Conservation (phyloP, 2,888 invertebrate species). For the Tachina fera region DNA sequence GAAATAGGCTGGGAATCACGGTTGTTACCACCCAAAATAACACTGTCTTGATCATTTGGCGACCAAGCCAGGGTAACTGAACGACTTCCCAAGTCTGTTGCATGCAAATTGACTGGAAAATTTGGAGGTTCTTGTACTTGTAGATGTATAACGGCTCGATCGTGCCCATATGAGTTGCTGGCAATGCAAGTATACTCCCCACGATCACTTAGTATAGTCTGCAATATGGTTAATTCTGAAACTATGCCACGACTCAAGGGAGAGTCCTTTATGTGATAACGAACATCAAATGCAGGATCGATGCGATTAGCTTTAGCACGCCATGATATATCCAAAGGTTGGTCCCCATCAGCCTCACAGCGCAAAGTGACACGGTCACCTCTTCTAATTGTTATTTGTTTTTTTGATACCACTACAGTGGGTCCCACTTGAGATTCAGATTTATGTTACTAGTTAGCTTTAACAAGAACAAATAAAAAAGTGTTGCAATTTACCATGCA, state of each 20-base stretch:
- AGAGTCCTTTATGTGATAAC: conserved; percentile 82
- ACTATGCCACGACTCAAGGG: conserved; percentile 82
- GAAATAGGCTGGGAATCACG: conserved; percentile 84
- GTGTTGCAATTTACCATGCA: conserved; percentile 84
- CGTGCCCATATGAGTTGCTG: conserved; percentile 86
- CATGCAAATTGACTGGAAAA: conserved; percentile 85
- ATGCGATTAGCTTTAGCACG: conserved; percentile 83
- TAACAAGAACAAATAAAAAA: neutral
- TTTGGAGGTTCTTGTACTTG: conserved; percentile 86
- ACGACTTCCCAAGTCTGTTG: conserved; percentile 85
- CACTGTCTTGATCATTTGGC: conserved; percentile 83
- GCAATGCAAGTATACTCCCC: conserved; percentile 87
- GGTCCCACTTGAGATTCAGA: conserved; percentile 83
- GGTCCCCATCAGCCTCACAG: conserved; percentile 85
- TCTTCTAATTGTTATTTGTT: conserved; percentile 84
- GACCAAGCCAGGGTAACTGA: conserved; percentile 85
- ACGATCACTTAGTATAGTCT: conserved; percentile 84
- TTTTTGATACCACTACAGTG: conserved; percentile 83
- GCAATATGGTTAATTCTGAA: conserved; percentile 85
- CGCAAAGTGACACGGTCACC: conserved; percentile 84
- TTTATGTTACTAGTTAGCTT: neutral
- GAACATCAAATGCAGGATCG: conserved; percentile 84
- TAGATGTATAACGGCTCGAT: conserved; percentile 83
- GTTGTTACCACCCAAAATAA: conserved; percentile 75
- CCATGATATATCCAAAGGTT: conserved; percentile 85